Base-by-base conservation (phyloP, 2,113 vertebrate species). In the Arizona elegans region DNA sequence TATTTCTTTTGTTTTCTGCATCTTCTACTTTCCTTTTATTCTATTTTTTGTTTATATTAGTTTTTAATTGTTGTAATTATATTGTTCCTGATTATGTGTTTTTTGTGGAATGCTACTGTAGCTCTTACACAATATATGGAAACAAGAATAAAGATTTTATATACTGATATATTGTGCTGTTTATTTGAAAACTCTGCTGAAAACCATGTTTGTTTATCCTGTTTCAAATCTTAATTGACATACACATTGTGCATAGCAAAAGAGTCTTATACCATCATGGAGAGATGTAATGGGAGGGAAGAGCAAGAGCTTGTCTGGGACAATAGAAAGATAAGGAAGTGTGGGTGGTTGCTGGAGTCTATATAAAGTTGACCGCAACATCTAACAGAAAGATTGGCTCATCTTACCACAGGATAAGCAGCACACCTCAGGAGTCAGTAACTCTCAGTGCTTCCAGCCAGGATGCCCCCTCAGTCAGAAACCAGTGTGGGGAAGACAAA, bases 381-480 rank as follows among this genome's bases (percentile, higher is more conserved):
- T 56, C 90, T 8, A 47, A 88, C 95, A 90, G 95, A 95, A 96
- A 89, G 87, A 95, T 53, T 92, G 86, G 38, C 47, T 50, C 93
- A 26, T 0, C 21, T 23, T 85, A 9, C 8, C 23, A 70, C 87
- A 1, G 38, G 88, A 3, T 33, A 2, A 70, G 5, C 0, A 59
- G 0, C 85, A n/a, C n/a, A 10, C 90, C 85, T 3, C 21, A 8
- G 0, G 2, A n/a, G 0, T 24, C 1, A 15, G 26, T 91, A 3
- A 50, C 1, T 3, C 52, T 8, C 53, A 6, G 21, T 1, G 2
- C 88, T 7, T 0, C 21, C 29, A 0, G n/a, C 1, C 0, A 0
- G 90, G 56, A 97, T 97, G 97, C 94, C 97, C 92, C 96, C 96
- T 0, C 96, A 97, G 91, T 96, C 94, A 0, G 87, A 94, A 55